These are phyloP conservation scores for Laspeyria flexula DNA, from an alignment of 2,888 invertebrate genomes.

Conservation along the genomic window DNA sequence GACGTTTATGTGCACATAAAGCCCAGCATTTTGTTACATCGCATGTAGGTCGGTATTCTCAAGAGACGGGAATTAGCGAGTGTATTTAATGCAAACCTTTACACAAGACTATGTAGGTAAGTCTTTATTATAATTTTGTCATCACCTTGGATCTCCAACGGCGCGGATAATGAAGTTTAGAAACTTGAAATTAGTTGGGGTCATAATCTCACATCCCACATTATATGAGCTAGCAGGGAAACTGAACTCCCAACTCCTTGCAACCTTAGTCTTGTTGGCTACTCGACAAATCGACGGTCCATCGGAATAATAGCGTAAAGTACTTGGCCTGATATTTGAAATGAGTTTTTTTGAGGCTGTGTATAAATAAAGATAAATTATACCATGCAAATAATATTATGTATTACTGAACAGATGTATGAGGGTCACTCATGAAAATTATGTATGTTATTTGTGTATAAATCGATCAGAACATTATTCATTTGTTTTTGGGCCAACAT, in stretches of 20 bases:
- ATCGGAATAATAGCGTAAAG: background rate
- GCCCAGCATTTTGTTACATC: background rate
- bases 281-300: constrained; percentile 23
- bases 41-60: background rate
- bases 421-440: too few species aligned
- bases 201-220: constrained; percentile 69
- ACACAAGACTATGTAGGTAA: constrained; percentile 25
- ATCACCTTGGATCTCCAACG: constrained; percentile 73
- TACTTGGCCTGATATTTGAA: too few species aligned
- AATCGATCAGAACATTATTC: too few species aligned
- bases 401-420: too few species aligned
- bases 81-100: constrained; percentile 26
- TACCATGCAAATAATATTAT: too few species aligned
- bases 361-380: too few species aligned
- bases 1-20: background rate
- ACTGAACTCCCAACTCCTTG: constrained; percentile 43
- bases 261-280: constrained; percentile 37
- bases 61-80: constrained; percentile 8
- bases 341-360: too few species aligned
- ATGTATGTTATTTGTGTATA: too few species aligned
- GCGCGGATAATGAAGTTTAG: constrained; percentile 78
- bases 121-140: constrained; percentile 70
- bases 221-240: constrained; percentile 54
- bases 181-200: constrained; percentile 79
- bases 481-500: too few species aligned